Base-by-base conservation (phyloP, 2,888 invertebrate genomes). In the Coenonympha arcania region DNA sequence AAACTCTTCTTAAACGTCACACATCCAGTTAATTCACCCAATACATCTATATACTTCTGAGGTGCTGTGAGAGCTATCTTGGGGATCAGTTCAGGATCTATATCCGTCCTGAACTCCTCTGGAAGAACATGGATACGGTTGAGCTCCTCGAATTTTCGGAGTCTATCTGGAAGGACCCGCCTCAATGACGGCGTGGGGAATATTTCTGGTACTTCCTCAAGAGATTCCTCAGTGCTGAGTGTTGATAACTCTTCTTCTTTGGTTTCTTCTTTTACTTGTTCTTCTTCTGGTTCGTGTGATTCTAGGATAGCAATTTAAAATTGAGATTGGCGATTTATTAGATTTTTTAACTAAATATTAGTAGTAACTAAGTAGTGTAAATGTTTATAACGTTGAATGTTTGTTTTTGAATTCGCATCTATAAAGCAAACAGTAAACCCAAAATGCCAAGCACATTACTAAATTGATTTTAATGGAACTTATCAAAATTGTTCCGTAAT, bases 151-250 rank as follows among this genome's bases (percentile, higher is more conserved):
- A 79, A 69, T 11, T 59, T 59, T 30, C 84, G 64, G 0, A 69
- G 43, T 20, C 61, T 64, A 0, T 84, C 83, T 0, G 83, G 69
- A n/a, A 83, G 19, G 0, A 78, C 37, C 5, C 57, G 63, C 1
- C 84, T 65, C 1, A 85, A 57, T 0, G 84, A 84, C 0, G 80
- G 79, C 0, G 78, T 64, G 0, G 84, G 84, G 48, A 84, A 84
- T 4, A 79, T 57, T 8, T 63, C 58, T 8, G 73, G 70, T 5
- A 51, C 22, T 5, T 69, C 64, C 39, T 73, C 76, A 0, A 4
- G 30, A 0, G 46, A 20, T n/a, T 63, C 60, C 52, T 71, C 69
- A 2, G 26, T 30, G 0, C 19, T 2, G n/a, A 49, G 54, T 1
- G 26, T 6, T 26, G 45, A 41, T 2, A 50, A 49, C 54, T 73